Percentiles rank a stretch among this genome's conserved stretches.
Conservation (phyloP, 2,113 vertebrate genomes). For the Hiodon tergisus region DNA sequence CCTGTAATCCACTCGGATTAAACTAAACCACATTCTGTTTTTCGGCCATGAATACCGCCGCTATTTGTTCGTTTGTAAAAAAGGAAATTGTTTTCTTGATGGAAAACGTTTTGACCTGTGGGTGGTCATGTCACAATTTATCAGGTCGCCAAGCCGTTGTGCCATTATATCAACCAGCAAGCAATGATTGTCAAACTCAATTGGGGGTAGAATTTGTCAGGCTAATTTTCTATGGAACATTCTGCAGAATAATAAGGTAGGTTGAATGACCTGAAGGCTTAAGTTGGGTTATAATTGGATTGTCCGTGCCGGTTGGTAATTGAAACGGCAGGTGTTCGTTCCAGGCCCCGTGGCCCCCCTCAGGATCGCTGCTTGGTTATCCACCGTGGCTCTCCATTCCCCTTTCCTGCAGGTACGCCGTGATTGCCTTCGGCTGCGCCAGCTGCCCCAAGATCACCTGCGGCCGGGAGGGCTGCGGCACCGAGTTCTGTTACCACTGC, state of each 20-base stretch:
- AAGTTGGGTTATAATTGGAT: no score
- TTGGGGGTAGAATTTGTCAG: not conserved
- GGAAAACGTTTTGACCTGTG: conserved; percentile 61
- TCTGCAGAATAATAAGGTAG: no score
- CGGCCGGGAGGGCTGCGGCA: conserved; percentile 88
- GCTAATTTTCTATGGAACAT: not conserved
- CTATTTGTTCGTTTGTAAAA: no score
- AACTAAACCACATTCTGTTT: no score
- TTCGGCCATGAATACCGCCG: no score
- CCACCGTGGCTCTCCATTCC: not conserved
- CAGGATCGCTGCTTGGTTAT: not conserved
- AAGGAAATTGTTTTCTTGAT: no score
- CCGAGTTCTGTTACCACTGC: conserved; percentile 98
- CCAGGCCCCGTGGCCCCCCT: no score
- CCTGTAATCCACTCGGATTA: no score
- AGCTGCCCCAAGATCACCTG: conserved; percentile 96
- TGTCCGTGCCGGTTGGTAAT: not conserved
- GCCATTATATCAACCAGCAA: not conserved
- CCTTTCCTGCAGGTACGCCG: conserved; percentile 74
- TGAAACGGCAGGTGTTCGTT: not conserved
- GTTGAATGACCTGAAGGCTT: no score
- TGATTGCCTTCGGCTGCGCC: conserved; percentile 96
- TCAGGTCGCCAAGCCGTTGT: conserved; percentile 80
- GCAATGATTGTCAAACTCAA: not conserved
- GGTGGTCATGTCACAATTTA: conserved; percentile 79